Conservation (phyloP, 2,888 invertebrate species). For the Cremastobaeus sp. region DNA sequence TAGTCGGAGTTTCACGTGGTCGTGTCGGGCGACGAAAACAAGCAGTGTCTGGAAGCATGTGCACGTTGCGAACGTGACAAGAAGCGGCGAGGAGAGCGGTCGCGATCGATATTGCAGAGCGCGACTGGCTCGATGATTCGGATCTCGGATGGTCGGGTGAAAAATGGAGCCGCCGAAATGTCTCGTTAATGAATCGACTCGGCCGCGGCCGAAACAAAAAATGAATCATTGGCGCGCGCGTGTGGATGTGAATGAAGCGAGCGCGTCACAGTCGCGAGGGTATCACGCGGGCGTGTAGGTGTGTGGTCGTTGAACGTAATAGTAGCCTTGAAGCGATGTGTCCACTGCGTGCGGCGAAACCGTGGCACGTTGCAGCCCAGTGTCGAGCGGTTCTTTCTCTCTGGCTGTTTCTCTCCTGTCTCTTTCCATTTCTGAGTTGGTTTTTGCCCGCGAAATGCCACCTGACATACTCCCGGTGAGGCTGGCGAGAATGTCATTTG, state of each 20-base stretch:
- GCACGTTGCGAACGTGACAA: slow-evolving; percentile 19
- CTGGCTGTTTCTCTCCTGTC: too few species aligned
- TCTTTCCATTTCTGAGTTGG: too few species aligned
- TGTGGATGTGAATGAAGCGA: slow-evolving; percentile 69
- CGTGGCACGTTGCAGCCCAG: slow-evolving; percentile 2
- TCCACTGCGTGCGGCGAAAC: slow-evolving; percentile 52
- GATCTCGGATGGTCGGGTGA: too few species aligned
- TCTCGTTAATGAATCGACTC: slow-evolving; percentile 34
- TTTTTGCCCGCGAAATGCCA: too few species aligned
- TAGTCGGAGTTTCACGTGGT: slow-evolving; percentile 50
- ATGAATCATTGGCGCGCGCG: slow-evolving; percentile 27
- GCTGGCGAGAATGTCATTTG: background rate
- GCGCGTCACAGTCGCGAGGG: slow-evolving; percentile 70
- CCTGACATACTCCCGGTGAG: background rate
- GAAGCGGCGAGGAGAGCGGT: too few species aligned
- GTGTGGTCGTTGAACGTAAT: slow-evolving; percentile 74
- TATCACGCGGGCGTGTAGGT: slow-evolving; percentile 74
- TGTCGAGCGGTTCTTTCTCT: too few species aligned
- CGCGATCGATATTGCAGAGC: too few species aligned
- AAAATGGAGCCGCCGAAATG: slow-evolving; percentile 34
- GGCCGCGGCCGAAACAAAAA: slow-evolving; percentile 6
- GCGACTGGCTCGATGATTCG: too few species aligned
- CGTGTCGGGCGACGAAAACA: slow-evolving; percentile 21
- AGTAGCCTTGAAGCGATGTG: slow-evolving; percentile 75
- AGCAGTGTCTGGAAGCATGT: too few species aligned